phyloP scores from a whole-genome alignment of 2,113 vertebrate genomes.

The Lethenteron camtschaticum region DNA sequence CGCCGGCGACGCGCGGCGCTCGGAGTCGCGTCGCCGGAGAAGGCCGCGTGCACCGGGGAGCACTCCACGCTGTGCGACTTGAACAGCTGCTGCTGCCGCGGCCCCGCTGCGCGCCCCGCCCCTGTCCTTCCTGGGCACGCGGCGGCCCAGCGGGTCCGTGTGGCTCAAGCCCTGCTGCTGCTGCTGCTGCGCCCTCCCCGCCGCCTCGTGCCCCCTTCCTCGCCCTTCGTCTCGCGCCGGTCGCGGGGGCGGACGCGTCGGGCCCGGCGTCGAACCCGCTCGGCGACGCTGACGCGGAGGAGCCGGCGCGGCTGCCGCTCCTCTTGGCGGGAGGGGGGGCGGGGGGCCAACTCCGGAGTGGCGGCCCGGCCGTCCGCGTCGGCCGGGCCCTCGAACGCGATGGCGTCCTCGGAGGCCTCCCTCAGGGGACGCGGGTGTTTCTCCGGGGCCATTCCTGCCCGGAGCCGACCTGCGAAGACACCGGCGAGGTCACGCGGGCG shows the following conservation, averaged over 20 bases:
- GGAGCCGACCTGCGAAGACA: neutral
- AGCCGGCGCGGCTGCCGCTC: neutral
- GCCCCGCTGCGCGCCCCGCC: neutral
- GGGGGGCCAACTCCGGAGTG: neutral
- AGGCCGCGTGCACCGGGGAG: neutral
- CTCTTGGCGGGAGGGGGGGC: neutral
- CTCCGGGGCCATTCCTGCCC: neutral
- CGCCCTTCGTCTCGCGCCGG: slow-evolving; percentile 1
- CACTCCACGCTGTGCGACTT: slow-evolving; percentile 3
- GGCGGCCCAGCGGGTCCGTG: slow-evolving; percentile 1
- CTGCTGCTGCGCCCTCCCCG: neutral
- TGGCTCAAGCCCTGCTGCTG: neutral
- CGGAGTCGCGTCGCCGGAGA: neutral
- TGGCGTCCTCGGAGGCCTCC: neutral
- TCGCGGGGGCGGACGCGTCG: neutral
- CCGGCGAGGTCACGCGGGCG: neutral
- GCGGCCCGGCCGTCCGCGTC: neutral
- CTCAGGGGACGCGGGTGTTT: slow-evolving; percentile 1
- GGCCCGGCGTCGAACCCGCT: neutral
- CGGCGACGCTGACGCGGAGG: neutral
- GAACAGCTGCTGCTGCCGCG: neutral
- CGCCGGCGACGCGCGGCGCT: neutral
- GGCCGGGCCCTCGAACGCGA: neutral
- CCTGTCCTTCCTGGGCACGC: neutral
- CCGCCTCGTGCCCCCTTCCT: neutral